A percentile compares a stretch with the other conserved stretches of the same genome.
Evolutionary conservation across 2,888 invertebrate genomes (phyloP).

Genomic region (Acrobasis suavella): DNA sequence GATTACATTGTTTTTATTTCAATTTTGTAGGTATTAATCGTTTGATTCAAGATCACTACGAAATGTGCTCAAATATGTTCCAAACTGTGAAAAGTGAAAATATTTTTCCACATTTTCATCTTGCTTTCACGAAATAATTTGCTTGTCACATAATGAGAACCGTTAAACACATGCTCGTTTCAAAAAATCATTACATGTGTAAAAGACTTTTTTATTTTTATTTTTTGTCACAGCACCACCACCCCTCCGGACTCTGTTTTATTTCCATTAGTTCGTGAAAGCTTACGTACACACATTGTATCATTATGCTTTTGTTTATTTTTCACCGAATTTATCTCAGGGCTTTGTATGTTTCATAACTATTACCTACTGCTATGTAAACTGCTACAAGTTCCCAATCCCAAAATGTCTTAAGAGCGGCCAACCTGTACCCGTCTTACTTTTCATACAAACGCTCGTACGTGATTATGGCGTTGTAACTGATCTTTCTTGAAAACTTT

Average conservation of each 20-base stretch:
- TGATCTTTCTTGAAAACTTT: too few species aligned
- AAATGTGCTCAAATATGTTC: background rate
- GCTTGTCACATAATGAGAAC: background rate
- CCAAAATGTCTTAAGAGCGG: too few species aligned
- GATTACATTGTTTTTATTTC: too few species aligned
- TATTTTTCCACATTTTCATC: background rate
- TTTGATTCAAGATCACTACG: too few species aligned
- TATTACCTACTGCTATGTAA: too few species aligned
- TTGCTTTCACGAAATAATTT: background rate
- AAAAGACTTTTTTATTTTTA: slow-evolving; percentile 8
- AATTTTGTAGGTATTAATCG: too few species aligned
- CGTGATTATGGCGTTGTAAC: too few species aligned
- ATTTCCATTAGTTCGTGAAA: slow-evolving; percentile 15
- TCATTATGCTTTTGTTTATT: background rate
- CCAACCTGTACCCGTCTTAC: too few species aligned
- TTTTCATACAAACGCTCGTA: too few species aligned
- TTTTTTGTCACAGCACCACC: background rate
- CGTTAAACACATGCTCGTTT: slow-evolving; percentile 5
- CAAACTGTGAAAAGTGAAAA: background rate
- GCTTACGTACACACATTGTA: slow-evolving; percentile 1
- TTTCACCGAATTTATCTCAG: background rate
- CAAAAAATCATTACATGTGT: slow-evolving; percentile 14
- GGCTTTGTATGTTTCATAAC: too few species aligned
- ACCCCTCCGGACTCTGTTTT: background rate
- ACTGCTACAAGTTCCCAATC: too few species aligned